phyloP scores from a whole-genome alignment of 2,888 invertebrate species.

The Chouioia cunea region DNA sequence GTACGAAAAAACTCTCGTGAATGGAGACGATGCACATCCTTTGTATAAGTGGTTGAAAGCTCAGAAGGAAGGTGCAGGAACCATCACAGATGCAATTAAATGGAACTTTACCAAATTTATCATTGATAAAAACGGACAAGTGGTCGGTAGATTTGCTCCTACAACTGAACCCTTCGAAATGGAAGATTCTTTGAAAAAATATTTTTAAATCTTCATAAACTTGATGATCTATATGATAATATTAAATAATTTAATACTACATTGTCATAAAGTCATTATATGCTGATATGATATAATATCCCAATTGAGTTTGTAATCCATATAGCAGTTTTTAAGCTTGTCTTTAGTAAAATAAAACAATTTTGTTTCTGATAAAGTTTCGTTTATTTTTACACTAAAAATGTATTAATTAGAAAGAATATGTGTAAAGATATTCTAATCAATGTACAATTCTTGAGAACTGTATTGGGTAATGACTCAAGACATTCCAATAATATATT shows the following conservation, averaged over 20 bases:
- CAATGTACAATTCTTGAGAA: not conserved
- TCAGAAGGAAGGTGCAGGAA: constrained; percentile 64
- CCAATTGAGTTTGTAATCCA: constrained; percentile 14
- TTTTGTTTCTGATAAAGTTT: not conserved
- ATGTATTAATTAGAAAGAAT: no score
- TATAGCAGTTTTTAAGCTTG: constrained; percentile 27
- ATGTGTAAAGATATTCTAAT: no score
- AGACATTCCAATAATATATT: constrained; percentile 3
- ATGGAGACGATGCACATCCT: constrained; percentile 67
- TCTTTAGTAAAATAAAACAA: constrained; percentile 27
- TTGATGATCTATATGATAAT: constrained; percentile 12
- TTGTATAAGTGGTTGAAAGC: constrained; percentile 67
- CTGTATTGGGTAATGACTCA: not conserved
- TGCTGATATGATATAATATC: constrained; percentile 23
- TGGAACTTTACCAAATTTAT: constrained; percentile 91
- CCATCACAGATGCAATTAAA: constrained; percentile 77
- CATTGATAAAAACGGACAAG: constrained; percentile 77
- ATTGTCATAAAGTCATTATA: constrained; percentile 18
- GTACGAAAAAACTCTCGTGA: constrained; percentile 67
- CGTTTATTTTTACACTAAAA: not conserved
- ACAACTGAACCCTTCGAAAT: constrained; percentile 69
- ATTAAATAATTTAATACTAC: constrained; percentile 30
- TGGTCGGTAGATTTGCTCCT: constrained; percentile 75
- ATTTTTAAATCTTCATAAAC: constrained; percentile 56
- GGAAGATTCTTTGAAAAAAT: constrained; percentile 68